A percentile compares a stretch with the other conserved stretches of the same genome.
These are phyloP conservation scores for Caradrina kadenii DNA, from an alignment of 2,888 invertebrate species.

Conservation along the genomic window DNA sequence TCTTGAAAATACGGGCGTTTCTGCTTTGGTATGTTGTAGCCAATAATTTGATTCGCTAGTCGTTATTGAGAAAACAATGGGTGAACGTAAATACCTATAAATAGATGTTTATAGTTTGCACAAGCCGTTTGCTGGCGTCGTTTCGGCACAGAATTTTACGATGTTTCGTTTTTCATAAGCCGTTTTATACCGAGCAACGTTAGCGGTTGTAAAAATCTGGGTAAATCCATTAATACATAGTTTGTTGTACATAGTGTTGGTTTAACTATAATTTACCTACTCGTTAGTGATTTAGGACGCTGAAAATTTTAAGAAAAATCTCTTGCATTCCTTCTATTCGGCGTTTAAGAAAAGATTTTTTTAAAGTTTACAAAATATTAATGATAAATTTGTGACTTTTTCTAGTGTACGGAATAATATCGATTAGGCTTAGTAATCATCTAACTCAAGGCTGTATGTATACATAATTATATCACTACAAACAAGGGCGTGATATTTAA, in stretches of 20 bases:
- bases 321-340: neutral
- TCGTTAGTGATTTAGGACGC: slow-evolving; percentile 43
- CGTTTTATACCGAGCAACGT: slow-evolving; percentile 52
- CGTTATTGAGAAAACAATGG: slow-evolving; percentile 88
- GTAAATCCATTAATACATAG: slow-evolving; percentile 59
- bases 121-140: slow-evolving; percentile 75
- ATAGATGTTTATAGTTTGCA: slow-evolving; percentile 71
- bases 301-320: slow-evolving; percentile 13
- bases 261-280: slow-evolving; percentile 54
- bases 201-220: slow-evolving; percentile 61
- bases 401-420: neutral
- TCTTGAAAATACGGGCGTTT: slow-evolving; percentile 61
- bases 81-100: slow-evolving; percentile 73
- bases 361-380: neutral
- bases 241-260: slow-evolving; percentile 60
- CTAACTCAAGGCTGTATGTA: neutral
- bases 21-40: slow-evolving; percentile 73
- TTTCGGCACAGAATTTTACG: slow-evolving; percentile 70
- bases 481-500: neutral
- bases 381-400: neutral
- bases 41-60: slow-evolving; percentile 88
- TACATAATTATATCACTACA: slow-evolving; percentile 17
- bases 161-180: slow-evolving; percentile 65
- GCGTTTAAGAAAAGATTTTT: neutral
- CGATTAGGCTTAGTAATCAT: neutral